Base-by-base conservation (phyloP, 1,140 invertebrate species). In the Cherax destructor region DNA sequence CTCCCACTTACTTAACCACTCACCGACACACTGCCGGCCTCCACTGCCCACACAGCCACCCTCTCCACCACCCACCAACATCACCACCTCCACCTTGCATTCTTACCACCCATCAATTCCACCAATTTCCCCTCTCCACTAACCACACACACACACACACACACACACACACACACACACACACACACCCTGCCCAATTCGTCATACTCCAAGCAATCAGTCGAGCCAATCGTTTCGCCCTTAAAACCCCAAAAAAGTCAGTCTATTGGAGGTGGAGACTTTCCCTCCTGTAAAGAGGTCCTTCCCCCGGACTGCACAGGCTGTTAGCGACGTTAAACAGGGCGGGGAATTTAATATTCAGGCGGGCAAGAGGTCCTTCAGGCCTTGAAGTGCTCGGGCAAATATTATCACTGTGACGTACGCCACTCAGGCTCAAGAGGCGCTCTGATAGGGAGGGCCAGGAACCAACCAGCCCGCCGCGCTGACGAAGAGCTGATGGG, bases 341-440 rank as follows among this genome's bases (percentile, higher is more conserved):
- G 88, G 81, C 74, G 81, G 88, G 88, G 88, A 90, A 90, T 90
- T 90, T 90, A 90, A 90, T 90, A 90, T 90, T 90, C 88, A 90
- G 81, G 88, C 88, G 69, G 88, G 80, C 88, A 90, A 90, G 88
- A 84, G 88, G 88, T 84, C 81, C 88, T 90, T 90, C 88, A 90
- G 88, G 65, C 65, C 81, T 77, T 90, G 80, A 90, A 90, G 88
- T 90, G 88, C 50, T 61, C 88, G 72, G 88, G 88, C 84, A 90
- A 90, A 90, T 90, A 90, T 90, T 90, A 90, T 90, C 88, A 90
- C 88, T 90, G 88, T 90, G 88, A 90, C 88, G 88, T 90, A 52
- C 88, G 88, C 88, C 88, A 90, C 88, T 90, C 88, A 90, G 80
- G 30, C 81, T 84, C 81, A 90, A 90, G 87, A 13, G 52, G 81